Conservation (phyloP, 1,140 invertebrate species). For the Hydropsyche tenuis region DNA sequence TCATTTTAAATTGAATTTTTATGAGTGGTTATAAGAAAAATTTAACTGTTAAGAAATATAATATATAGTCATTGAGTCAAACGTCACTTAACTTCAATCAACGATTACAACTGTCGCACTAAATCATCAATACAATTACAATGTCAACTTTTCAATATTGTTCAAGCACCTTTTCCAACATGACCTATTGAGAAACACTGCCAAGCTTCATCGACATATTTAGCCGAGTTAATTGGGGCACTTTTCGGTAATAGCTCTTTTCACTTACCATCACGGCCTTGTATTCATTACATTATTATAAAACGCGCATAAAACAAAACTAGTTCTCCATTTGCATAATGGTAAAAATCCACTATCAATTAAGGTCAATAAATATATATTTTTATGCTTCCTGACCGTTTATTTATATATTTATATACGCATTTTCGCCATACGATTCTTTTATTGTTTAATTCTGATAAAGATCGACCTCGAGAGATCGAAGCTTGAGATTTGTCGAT, state of each 20-base stretch:
- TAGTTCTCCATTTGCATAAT: not conserved
- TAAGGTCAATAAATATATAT: constrained; percentile 18
- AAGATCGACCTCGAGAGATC: not conserved
- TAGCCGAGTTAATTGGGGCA: not conserved
- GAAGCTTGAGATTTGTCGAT: not conserved
- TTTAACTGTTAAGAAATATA: too few relatives aligned
- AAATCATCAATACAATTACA: too few relatives aligned
- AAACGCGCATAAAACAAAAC: not conserved
- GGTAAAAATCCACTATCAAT: constrained; percentile 20
- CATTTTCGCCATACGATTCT: not conserved
- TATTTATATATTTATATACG: not conserved
- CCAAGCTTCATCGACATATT: too few relatives aligned
- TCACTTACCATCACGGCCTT: constrained; percentile 8
- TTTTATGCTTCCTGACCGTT: not conserved
- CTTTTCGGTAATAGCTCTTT: constrained; percentile 18
- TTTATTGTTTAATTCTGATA: not conserved
- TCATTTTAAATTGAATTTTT: too few relatives aligned
- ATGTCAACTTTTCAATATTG: too few relatives aligned
- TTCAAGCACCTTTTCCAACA: too few relatives aligned
- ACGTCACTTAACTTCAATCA: too few relatives aligned
- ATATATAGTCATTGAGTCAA: too few relatives aligned
- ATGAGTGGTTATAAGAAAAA: too few relatives aligned
- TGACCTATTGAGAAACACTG: too few relatives aligned
- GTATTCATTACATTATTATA: not conserved
- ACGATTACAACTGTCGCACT: too few relatives aligned